A percentile compares a stretch with the other conserved stretches of the same genome.
These are phyloP conservation scores for Mythimna pallens DNA, from an alignment of 2,888 invertebrate species.

Conservation along the genomic window DNA sequence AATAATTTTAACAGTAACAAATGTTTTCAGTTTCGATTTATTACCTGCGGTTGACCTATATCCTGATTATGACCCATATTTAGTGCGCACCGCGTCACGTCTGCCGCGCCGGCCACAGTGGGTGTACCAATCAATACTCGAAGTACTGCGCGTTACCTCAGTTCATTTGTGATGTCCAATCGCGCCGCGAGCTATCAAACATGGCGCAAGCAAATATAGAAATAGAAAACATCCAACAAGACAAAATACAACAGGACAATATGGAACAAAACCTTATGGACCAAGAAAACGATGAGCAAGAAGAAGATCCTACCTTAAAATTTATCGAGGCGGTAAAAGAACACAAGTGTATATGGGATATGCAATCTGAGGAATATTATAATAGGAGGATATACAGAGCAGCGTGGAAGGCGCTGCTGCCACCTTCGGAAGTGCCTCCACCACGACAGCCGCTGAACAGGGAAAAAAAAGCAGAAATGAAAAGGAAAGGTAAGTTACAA, in stretches of 20 bases:
- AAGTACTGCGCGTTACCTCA: conserved; percentile 11
- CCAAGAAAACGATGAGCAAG: background rate
- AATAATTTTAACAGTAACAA: background rate
- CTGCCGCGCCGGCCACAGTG: conserved; percentile 12
- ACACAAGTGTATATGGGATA: conserved; percentile 43
- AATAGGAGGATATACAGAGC: conserved; percentile 28
- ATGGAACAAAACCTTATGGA: background rate
- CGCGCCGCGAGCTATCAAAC: conserved; percentile 5
- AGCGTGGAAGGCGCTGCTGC: conserved; percentile 31
- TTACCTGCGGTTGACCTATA: conserved; percentile 6
- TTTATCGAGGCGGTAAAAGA: conserved; percentile 40
- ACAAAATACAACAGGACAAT: conserved; percentile 1
- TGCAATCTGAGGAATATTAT: conserved; percentile 50
- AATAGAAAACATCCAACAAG: conserved; percentile 1
- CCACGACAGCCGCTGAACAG: background rate
- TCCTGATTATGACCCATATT: conserved; percentile 18
- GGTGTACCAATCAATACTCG: conserved; percentile 24
- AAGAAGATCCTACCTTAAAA: conserved; percentile 26
- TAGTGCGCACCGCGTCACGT: conserved; percentile 12
- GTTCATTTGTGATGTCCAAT: conserved; percentile 20
- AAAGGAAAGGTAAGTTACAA: conserved; percentile 20
- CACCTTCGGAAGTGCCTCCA: conserved; percentile 6
- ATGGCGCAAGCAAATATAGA: conserved; percentile 6
- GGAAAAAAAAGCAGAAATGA: background rate
- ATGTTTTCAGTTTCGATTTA: background rate